Base-by-base conservation (phyloP, 2,113 vertebrate genomes). In the Anguilla rostrata region DNA sequence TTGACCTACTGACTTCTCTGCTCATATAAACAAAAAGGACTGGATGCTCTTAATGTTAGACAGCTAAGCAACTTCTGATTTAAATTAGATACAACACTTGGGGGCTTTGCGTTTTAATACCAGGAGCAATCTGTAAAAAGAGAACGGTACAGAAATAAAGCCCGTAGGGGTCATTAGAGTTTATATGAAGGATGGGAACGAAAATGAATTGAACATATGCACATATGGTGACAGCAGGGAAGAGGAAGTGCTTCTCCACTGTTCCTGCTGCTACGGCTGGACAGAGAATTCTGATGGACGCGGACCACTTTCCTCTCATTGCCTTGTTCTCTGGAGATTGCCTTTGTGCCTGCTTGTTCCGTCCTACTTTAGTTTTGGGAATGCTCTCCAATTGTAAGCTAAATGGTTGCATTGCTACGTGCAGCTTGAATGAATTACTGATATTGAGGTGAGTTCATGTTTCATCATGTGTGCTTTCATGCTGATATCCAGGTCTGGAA, bases 141-240 rank as follows among this genome's bases (percentile, higher is more conserved):
- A 8, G 22, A 66, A 66, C 34, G 22, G 22, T 5, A 66, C 18
- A 66, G 60, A 22, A 20, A 26, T 66, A 66, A 11, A 66, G 60
- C 60, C 60, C 60, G 22, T 22, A 26, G 60, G 60, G 18, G 0
- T 26, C 22, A 66, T 26, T 66, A 22, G 60, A n/a, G 22, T 75
- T 22, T 34, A 75, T 34, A 75, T 34, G 26, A 29, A 75, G 26
- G 9, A 75, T 34, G 9, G 26, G n/a, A 66, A 66, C 7, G 60
- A 9, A 26, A 66, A 34, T n/a, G 71, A 34, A 75, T 34, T 75
- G 71, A 29, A 12, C 66, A 90, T 86, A 85, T 81, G 84, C 26
- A 83, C 71, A 49, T 87, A 90, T 63, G 85, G 43, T 86, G 82
- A 82, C 63, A 85, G 84, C 40, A 78, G 78, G 78, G 84, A 53